Conservation (phyloP, 2,797 vertebrate species). For the Vespertilio murinus region DNA sequence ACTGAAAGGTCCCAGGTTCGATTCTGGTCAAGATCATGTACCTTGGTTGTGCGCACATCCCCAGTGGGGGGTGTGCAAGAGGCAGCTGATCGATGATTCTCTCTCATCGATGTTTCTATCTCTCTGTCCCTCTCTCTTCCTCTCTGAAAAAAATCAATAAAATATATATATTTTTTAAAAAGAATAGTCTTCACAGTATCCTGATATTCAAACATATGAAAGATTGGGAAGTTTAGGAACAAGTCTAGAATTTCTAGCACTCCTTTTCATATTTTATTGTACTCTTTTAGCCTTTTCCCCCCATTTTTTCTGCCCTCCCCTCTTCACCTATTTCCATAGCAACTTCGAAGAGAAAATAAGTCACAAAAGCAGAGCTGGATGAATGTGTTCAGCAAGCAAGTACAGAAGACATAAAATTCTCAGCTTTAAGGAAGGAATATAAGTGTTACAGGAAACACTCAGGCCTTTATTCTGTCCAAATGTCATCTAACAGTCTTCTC, state of each 20-base stretch:
- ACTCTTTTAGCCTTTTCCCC: background rate
- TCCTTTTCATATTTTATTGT: background rate
- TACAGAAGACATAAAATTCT: background rate
- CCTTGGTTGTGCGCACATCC: too few species aligned
- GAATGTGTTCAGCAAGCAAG: background rate
- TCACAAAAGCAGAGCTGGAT: conserved; percentile 1
- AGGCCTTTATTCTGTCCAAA: background rate
- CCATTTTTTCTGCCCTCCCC: background rate
- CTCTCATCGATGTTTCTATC: too few species aligned
- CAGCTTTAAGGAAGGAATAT: background rate
- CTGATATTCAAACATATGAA: background rate
- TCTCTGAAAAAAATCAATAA: too few species aligned
- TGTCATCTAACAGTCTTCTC: background rate
- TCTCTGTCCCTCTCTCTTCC: too few species aligned
- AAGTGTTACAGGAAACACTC: background rate
- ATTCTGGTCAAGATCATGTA: too few species aligned
- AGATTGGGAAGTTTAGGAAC: background rate
- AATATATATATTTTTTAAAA: too few species aligned
- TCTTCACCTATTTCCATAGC: background rate
- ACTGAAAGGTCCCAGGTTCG: too few species aligned
- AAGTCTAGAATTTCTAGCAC: background rate
- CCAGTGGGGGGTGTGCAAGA: too few species aligned
- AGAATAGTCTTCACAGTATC: background rate
- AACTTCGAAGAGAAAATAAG: conserved; percentile 16
- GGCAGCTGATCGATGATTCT: too few species aligned